Base-by-base conservation (phyloP, 1,140 invertebrate genomes). In the Anthonomus grandis region DNA sequence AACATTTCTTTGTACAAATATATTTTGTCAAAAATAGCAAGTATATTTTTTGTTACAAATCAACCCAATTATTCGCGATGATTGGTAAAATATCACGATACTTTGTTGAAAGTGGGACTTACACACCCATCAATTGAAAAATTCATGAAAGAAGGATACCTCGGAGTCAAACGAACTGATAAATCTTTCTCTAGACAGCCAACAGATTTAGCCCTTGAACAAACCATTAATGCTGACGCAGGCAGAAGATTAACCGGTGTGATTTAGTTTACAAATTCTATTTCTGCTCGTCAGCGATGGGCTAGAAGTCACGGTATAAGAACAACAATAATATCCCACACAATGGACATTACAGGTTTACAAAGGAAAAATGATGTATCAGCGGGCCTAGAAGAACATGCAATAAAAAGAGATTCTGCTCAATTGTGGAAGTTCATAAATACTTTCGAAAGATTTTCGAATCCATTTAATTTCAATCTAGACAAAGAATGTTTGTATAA, bases 231-330 rank as follows among this genome's bases (percentile, higher is more conserved):
- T 49, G 57, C 58, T 8, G 62, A 62, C 44, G 63, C 62, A 24
- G 64, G 36, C 10, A 57, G 39, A 50, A 47, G 39, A 52, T 55
- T 62, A 13, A 60, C 63, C 27, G 65, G 60, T 31, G 47, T 65
- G 4, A 41, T 54, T 21, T 53, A 67, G 10, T 61, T 66, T 31
- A 65, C 63, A n/a, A n/a, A n/a, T n/a, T n/a, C n/a, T n/a, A n/a
- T n/a, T n/a, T n/a, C n/a, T n/a, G n/a, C n/a, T n/a, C 27, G 65
- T 27, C 60, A 64, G 45, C 50, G 57, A 53, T 69, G 65, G 65
- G 34, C 64, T 48, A 37, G 46, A 47, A 67, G 41, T 59, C 64
- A 65, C 37, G 48, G 49, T 27, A 52, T 67, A 31, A 61, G 62
- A 59, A 57, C 59, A 31, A 59, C 47, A 48, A 49, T 74, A 31